Percentiles rank a stretch among this genome's conserved stretches.
These are phyloP conservation scores for Polymixis flavicincta DNA, from an alignment of 2,888 invertebrate species.

Conservation along the genomic window DNA sequence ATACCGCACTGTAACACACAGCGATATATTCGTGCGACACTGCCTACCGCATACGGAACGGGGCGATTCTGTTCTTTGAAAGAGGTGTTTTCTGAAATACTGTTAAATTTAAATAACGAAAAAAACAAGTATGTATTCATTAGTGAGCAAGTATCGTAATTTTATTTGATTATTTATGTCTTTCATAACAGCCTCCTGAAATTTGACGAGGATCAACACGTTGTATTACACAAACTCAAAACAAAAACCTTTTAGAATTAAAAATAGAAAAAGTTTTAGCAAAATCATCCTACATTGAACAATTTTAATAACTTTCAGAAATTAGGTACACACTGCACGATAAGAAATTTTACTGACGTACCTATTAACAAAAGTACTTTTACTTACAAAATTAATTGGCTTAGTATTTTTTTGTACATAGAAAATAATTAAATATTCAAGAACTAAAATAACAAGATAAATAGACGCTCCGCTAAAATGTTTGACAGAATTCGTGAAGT, in stretches of 20 bases:
- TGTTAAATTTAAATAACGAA: no score
- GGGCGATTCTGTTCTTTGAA: no score
- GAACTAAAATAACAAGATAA: background rate
- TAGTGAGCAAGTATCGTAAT: no score
- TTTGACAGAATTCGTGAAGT: background rate
- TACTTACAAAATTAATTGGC: conserved; percentile 38
- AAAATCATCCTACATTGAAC: conserved; percentile 38
- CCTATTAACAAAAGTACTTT: conserved; percentile 9
- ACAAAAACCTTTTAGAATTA: conserved; percentile 40
- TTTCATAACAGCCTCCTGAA: no score
- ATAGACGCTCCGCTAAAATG: background rate
- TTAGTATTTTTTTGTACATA: background rate
- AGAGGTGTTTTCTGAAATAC: no score
- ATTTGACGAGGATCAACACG: no score
- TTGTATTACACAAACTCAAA: background rate
- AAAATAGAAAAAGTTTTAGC: conserved; percentile 25
- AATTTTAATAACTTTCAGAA: background rate
- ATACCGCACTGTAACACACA: no score
- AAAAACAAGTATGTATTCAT: no score
- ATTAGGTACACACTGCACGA: conserved; percentile 1
- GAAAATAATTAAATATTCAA: background rate
- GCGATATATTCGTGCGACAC: no score
- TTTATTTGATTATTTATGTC: no score
- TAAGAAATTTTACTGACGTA: conserved; percentile 46
- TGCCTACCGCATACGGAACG: no score